A percentile compares a stretch with the other conserved stretches of the same genome.
These are phyloP conservation scores for Bombus affinis DNA, from an alignment of 1,140 invertebrate species.

Conservation along the genomic window DNA sequence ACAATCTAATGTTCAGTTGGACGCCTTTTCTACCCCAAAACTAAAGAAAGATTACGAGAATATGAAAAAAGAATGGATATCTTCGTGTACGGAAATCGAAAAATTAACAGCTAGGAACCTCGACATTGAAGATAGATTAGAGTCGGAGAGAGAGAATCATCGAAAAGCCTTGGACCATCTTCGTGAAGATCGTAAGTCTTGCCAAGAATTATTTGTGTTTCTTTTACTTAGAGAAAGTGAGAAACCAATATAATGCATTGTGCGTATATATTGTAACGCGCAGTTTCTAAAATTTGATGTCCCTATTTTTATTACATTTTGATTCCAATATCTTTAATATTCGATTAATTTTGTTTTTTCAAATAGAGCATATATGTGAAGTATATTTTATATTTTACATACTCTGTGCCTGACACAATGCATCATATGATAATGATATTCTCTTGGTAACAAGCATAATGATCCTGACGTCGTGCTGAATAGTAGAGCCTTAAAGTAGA, in stretches of 20 bases:
- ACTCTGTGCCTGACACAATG: neutral
- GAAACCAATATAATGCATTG: conserved; percentile 26
- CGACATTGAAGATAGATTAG: conserved; percentile 82
- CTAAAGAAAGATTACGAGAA: conserved; percentile 83
- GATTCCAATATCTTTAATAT: neutral
- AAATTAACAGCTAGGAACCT: conserved; percentile 82
- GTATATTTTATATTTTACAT: neutral
- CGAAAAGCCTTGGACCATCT: conserved; percentile 74
- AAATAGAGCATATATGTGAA: too few species aligned
- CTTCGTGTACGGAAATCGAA: conserved; percentile 82
- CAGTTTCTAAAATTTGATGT: neutral
- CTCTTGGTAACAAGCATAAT: conserved; percentile 59
- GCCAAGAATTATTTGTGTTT: conserved; percentile 53
- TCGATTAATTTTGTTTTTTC: neutral
- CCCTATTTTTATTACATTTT: neutral
- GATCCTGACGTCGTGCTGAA: conserved; percentile 57
- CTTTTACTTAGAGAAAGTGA: conserved; percentile 24
- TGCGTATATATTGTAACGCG: too few species aligned
- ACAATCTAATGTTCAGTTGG: conserved; percentile 82
- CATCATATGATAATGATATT: conserved; percentile 40
- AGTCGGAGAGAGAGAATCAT: conserved; percentile 78
- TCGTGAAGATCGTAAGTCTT: conserved; percentile 75
- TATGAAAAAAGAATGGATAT: conserved; percentile 80
- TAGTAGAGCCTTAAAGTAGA: conserved; percentile 57
- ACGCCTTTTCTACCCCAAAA: conserved; percentile 83